Evolutionary conservation across 2,113 vertebrate species (phyloP), one percentile per base, ranked within the genome.

Genomic region (Cairina moschata): DNA sequence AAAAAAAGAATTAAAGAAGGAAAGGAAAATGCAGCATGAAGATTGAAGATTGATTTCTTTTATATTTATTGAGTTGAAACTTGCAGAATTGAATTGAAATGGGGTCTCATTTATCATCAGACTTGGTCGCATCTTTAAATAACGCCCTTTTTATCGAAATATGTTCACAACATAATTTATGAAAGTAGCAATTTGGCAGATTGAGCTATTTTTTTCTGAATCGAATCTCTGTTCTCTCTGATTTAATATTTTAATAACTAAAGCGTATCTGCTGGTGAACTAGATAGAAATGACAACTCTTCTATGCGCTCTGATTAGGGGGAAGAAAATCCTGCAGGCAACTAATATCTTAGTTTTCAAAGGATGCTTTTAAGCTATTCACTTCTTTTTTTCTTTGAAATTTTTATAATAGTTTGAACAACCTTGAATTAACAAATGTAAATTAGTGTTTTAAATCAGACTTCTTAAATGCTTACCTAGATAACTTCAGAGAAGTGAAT

Each of bases 61-160:
- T 96, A 22, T 96, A 92, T 96, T 97, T 97, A 96, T 96, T 87
- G 94, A 97, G 96, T 94, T 97, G 92, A 95, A 95, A 74, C 78
- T 65, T 90, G 91, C 76, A 68, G 88, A 74, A 91, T 67, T 29
- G n/a, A 96, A 72, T 75, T 88, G 88, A 94, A 97, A 48, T n/a
- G 4, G 62, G 80, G 60, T 56, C 82, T 95, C 93, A 92, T 98
- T 97, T 97, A 86, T 97, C 96, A 98, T 93, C 83, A 94, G 93
- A 46, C 67, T 89, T 89, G 67, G 90, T 85, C 77, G 69, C 59
- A 42, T 94, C 91, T 97, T 98, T 97, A 97, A 95, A 95, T 95
- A 96, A 95, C 72, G 83, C 50, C 63, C 86, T 94, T 95, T 86
- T 93, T 81, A 95, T 88, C 62, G 48, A 91, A 95, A 83, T 91